Percentiles rank a stretch among this genome's conserved stretches.
These are phyloP conservation scores for Anomalospiza imberbis DNA, from an alignment of 2,797 vertebrate genomes.

Conservation along the genomic window DNA sequence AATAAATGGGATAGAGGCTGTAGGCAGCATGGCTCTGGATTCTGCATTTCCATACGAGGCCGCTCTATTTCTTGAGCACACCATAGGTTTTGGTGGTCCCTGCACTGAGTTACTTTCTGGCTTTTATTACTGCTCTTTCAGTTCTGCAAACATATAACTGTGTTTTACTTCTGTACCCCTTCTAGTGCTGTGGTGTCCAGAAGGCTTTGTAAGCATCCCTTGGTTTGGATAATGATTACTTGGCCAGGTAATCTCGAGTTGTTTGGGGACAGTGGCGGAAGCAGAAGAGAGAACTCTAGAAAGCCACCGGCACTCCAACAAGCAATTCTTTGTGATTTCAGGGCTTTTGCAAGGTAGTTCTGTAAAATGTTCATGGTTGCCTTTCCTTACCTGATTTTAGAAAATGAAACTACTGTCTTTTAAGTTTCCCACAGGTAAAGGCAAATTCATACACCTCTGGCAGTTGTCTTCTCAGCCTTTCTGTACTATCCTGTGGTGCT, in stretches of 20 bases:
- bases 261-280: not conserved
- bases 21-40: not conserved
- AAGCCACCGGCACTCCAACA: not conserved
- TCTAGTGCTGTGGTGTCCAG: not conserved
- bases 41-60: not conserved
- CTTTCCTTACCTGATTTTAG: not conserved
- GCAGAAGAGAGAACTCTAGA: not conserved
- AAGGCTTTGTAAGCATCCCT: not conserved
- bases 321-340: not conserved
- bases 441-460: not conserved
- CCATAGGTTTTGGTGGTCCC: not conserved
- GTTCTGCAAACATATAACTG: not conserved
- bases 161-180: not conserved
- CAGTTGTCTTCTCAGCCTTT: not conserved
- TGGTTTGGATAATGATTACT: not conserved
- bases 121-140: not conserved
- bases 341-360: not conserved
- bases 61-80: not conserved
- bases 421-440: not conserved
- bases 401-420: not conserved
- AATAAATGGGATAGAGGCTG: not conserved
- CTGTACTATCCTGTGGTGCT: not conserved
- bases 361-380: not conserved
- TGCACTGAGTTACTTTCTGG: not conserved
- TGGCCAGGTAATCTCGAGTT: not conserved